Percentiles rank a stretch among this genome's conserved stretches.
These are phyloP conservation scores for Ophiodon elongatus DNA, from an alignment of 2,113 vertebrate species.

Conservation along the genomic window DNA sequence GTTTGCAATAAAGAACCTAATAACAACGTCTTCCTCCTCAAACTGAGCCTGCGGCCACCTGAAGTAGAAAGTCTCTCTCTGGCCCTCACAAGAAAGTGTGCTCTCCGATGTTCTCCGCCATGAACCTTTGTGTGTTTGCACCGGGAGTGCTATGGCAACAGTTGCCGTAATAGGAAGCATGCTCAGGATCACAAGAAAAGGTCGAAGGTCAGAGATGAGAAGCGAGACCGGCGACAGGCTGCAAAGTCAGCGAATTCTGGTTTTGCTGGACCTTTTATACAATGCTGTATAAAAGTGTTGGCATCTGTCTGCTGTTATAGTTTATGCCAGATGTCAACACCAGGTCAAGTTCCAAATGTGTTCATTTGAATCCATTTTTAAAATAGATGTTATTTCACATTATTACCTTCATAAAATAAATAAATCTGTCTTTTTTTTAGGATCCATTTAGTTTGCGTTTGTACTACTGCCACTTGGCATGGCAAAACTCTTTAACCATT, in stretches of 20 bases:
- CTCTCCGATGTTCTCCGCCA: constrained; percentile 76
- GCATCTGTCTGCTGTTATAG: constrained; percentile 7
- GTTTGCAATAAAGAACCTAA: neutral
- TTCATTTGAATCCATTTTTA: neutral
- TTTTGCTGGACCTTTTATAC: constrained; percentile 27
- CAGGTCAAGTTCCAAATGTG: neutral
- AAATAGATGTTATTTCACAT: neutral
- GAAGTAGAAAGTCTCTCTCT: neutral
- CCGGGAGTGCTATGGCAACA: constrained; percentile 83
- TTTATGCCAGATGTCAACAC: constrained; percentile 1
- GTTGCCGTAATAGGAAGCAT: constrained; percentile 79
- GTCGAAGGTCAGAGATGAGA: constrained; percentile 81
- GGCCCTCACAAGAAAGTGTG: constrained; percentile 55
- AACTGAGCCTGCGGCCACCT: neutral
- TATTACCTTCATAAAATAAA: too few species aligned
- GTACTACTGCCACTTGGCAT: neutral
- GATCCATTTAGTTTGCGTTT: neutral
- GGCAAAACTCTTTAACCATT: neutral
- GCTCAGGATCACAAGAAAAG: constrained; percentile 53
- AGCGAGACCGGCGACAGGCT: constrained; percentile 41
- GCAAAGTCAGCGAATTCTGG: constrained; percentile 23
- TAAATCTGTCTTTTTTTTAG: neutral
- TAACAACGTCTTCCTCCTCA: constrained; percentile 3
- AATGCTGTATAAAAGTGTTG: constrained; percentile 17
- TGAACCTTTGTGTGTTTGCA: constrained; percentile 78